Evolutionary conservation across 2,797 vertebrate species (phyloP).

Genomic region (Tokudaia tokunoshimensis): DNA sequence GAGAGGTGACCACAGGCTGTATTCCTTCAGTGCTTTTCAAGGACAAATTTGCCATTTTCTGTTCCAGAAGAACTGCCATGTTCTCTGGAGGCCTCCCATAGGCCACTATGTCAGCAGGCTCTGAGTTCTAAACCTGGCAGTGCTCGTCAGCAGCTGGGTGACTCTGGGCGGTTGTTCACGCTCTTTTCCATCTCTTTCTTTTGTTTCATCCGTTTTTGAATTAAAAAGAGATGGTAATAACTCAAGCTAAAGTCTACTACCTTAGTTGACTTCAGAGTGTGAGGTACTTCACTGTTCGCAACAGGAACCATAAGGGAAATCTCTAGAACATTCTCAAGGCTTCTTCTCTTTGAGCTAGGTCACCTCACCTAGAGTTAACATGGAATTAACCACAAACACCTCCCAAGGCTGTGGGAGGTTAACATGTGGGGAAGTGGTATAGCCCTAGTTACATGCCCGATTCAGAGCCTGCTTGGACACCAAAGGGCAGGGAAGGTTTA

Average conservation of each 20-base stretch:
- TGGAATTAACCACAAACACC: background rate
- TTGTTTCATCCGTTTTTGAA: background rate
- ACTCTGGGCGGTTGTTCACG: too few species aligned
- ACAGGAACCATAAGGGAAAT: background rate
- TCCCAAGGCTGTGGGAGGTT: background rate
- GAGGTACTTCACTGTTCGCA: fast-evolving
- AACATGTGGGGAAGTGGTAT: background rate
- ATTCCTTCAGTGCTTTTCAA: background rate
- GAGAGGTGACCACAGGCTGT: background rate
- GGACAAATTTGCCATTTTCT: background rate
- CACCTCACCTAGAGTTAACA: background rate
- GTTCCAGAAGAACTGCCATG: background rate
- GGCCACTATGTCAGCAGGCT: background rate
- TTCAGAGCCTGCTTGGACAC: background rate
- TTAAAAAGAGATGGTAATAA: background rate
- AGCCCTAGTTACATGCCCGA: background rate
- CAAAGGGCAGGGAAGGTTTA: background rate
- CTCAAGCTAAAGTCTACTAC: background rate
- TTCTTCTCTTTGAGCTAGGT: background rate
- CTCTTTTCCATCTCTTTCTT: too few species aligned
- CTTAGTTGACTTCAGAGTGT: background rate
- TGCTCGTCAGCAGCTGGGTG: too few species aligned
- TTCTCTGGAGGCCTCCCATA: background rate
- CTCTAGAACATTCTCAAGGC: background rate
- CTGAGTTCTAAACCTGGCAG: background rate